phyloP scores from a whole-genome alignment of 2,888 invertebrate species.

The Chrysolina americana region DNA sequence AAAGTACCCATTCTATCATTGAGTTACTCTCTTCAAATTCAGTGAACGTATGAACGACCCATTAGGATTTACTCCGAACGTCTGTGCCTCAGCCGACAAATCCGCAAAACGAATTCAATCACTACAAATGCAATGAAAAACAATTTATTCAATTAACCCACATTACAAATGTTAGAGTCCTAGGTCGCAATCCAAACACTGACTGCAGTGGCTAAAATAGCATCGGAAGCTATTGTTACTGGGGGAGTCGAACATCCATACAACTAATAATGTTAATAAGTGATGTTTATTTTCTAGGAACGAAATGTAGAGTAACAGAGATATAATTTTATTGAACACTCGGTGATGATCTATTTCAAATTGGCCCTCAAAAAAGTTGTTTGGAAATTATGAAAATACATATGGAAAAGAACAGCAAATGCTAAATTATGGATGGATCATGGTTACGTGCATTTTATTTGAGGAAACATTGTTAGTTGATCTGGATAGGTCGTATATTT shows the following conservation, averaged over 20 bases:
- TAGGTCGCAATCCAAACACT: constrained; percentile 14
- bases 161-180: constrained; percentile 11
- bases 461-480: too few relatives aligned
- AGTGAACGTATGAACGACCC: not conserved
- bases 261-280: too few relatives aligned
- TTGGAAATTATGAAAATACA: too few relatives aligned
- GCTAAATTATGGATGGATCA: too few relatives aligned
- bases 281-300: too few relatives aligned
- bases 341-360: too few relatives aligned
- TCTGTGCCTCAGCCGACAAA: not conserved
- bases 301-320: too few relatives aligned
- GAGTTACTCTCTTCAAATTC: not conserved
- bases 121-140: constrained; percentile 18
- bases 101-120: constrained; percentile 17
- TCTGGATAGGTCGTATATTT: too few relatives aligned
- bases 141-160: constrained; percentile 18
- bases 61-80: not conserved
- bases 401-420: too few relatives aligned
- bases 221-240: not conserved
- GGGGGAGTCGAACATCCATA: not conserved
- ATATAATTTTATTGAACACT: too few relatives aligned
- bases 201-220: constrained; percentile 1
- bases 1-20: not conserved
- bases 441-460: too few relatives aligned
- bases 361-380: too few relatives aligned